Conservation (phyloP, 2,113 vertebrate species). For the Bufo bufo region DNA sequence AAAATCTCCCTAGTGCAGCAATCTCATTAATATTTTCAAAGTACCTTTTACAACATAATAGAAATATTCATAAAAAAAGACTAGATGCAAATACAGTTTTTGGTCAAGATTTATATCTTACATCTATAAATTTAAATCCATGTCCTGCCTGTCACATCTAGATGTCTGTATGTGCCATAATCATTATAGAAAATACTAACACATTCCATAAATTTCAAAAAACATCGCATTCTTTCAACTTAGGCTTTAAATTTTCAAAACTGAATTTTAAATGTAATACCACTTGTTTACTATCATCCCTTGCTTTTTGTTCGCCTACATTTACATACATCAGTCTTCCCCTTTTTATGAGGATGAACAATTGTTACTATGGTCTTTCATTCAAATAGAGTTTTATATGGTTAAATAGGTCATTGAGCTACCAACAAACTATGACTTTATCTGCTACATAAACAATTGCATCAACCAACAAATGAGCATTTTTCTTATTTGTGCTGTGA, state of each 20-base stretch:
- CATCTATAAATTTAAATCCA: conserved; percentile 2
- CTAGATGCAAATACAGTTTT: not conserved
- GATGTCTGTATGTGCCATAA: not conserved
- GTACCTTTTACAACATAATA: conserved; percentile 23
- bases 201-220: not conserved
- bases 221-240: too few relatives aligned
- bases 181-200: not conserved
- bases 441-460: too few relatives aligned
- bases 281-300: too few relatives aligned
- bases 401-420: too few relatives aligned
- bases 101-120: conserved; percentile 12
- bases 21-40: conserved; percentile 30
- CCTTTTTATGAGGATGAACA: too few relatives aligned
- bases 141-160: not conserved
- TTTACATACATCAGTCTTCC: too few relatives aligned
- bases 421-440: too few relatives aligned
- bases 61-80: conserved; percentile 39
- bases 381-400: too few relatives aligned
- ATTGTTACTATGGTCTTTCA: too few relatives aligned
- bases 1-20: conserved; percentile 42
- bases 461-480: too few relatives aligned
- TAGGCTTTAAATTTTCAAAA: not conserved
- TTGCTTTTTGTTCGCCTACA: too few relatives aligned
- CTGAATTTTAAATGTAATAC: not conserved
- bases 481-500: too few relatives aligned